Percentiles rank a stretch among this genome's conserved stretches.
Conservation (phyloP, 2,113 vertebrate genomes). For the Perognathus longimembris region DNA sequence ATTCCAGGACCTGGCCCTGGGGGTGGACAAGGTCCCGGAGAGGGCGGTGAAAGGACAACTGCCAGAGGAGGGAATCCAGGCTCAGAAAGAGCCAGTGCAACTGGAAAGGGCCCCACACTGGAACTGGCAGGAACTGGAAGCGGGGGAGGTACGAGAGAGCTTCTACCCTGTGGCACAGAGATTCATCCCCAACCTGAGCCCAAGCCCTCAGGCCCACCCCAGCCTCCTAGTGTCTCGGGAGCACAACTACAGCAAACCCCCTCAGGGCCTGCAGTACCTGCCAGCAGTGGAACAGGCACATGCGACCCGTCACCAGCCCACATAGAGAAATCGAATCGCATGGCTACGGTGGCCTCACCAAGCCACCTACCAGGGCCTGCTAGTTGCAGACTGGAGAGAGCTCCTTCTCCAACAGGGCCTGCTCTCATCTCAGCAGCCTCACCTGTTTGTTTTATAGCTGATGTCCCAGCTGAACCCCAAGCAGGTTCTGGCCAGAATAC, state of each 20-base stretch:
- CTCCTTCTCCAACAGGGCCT: conserved; percentile 24
- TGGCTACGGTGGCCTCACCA: background rate
- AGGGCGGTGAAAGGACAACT: conserved; percentile 69
- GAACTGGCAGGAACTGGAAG: conserved; percentile 89
- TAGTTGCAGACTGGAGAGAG: conserved; percentile 47
- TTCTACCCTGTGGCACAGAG: conserved; percentile 78
- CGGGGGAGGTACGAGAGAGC: conserved; percentile 87
- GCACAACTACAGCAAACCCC: conserved; percentile 89
- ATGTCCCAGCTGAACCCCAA: background rate
- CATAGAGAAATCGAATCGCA: conserved; percentile 57
- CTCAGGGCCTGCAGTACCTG: conserved; percentile 70
- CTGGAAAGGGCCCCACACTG: conserved; percentile 74
- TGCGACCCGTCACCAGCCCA: conserved; percentile 71
- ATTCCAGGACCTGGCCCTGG: conserved; percentile 91
- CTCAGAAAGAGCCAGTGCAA: conserved; percentile 40
- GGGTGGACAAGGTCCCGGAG: conserved; percentile 88
- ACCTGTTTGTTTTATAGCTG: conserved; percentile 29
- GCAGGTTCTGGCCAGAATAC: conserved; percentile 1
- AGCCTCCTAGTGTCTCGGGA: conserved; percentile 82
- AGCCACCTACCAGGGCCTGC: background rate
- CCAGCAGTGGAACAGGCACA: conserved; percentile 66
- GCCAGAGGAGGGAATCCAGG: conserved; percentile 71
- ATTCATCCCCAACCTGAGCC: conserved; percentile 65
- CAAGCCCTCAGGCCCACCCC: conserved; percentile 67
- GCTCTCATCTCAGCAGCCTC: conserved; percentile 59